Evolutionary conservation across 1,140 invertebrate species (phyloP).

Genomic region (Halesus radiatus): DNA sequence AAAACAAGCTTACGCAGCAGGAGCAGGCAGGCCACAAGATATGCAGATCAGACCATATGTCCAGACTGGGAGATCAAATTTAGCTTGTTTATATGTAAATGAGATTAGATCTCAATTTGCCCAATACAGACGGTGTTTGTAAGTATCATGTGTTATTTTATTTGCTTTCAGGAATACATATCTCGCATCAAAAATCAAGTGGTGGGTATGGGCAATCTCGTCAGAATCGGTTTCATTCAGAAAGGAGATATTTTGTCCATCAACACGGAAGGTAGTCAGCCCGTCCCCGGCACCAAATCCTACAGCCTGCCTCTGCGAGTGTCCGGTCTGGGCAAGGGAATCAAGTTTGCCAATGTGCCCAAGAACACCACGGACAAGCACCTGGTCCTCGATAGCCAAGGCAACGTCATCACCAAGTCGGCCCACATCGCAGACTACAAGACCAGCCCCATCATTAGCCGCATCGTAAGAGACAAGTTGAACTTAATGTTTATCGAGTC

Average conservation of each 20-base stretch:
- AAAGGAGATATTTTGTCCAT: slow-evolving; percentile 66
- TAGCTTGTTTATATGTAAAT: too few species aligned
- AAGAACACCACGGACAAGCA: slow-evolving; percentile 70
- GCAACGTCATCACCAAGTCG: slow-evolving; percentile 68
- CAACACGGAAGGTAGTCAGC: slow-evolving; percentile 59
- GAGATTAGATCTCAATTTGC: too few species aligned
- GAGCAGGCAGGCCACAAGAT: too few species aligned
- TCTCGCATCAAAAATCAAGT: slow-evolving; percentile 75
- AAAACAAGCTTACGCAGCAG: too few species aligned
- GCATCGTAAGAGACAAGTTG: slow-evolving; percentile 69
- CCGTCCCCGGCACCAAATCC: slow-evolving; percentile 61
- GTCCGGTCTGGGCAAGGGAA: slow-evolving; percentile 66
- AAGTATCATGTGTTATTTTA: too few species aligned
- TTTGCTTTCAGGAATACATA: slow-evolving; percentile 74
- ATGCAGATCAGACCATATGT: too few species aligned
- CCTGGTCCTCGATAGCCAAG: slow-evolving; percentile 66
- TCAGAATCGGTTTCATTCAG: slow-evolving; percentile 69
- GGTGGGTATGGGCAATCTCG: slow-evolving; percentile 75
- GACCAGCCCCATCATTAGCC: slow-evolving; percentile 66
- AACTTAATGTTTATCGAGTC: slow-evolving; percentile 70
- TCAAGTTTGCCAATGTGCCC: slow-evolving; percentile 68
- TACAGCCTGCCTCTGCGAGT: slow-evolving; percentile 69
- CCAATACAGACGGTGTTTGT: too few species aligned
- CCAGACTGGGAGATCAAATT: too few species aligned
- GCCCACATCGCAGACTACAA: slow-evolving; percentile 69